Evolutionary conservation across 2,888 invertebrate species (phyloP), one percentile per base, ranked within the genome.

Genomic region (Choreutis nemorana): DNA sequence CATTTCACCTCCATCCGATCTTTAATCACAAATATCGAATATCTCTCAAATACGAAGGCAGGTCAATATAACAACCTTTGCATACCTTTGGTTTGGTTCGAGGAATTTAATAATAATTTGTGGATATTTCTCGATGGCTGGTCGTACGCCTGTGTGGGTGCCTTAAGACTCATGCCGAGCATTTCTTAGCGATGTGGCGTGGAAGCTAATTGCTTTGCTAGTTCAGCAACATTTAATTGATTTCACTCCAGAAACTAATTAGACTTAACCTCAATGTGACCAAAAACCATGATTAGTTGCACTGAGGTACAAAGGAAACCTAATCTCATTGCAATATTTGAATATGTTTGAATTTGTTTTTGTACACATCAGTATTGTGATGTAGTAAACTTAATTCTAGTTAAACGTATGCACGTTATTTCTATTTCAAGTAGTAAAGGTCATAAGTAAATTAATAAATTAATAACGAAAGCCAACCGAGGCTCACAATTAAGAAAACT

Each of bases 241-340:
- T 73, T 71, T 70, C n/a, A n/a, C n/a, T 68, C 57, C 66, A 57
- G 66, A 71, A 75, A 71, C 72, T 75, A 75, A 75, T 77, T 73
- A 73, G 64, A 63, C 59, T 65, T 67, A 70, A 63, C 68, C 70
- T 71, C 67, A 67, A 56, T 64, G 56, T 64, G 64, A 70, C 70
- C 63, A 49, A 64, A 57, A n/a, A n/a, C n/a, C n/a, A n/a, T n/a
- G n/a, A n/a, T n/a, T n/a, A n/a, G n/a, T n/a, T n/a, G n/a, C n/a
- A n/a, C n/a, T n/a, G n/a, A n/a, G n/a, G n/a, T n/a, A n/a, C n/a
- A n/a, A n/a, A n/a, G n/a, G n/a, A n/a, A 52, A 55, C 48, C 49
- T 58, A 58, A 62, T 61, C 55, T 62, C 50, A 41, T n/a, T n/a
- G 53, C 48, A 48, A 39, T n/a, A n/a, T n/a, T 45, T 45, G 57